phyloP scores from a whole-genome alignment of 2,113 vertebrate genomes.

The Nematolebias whitei region DNA sequence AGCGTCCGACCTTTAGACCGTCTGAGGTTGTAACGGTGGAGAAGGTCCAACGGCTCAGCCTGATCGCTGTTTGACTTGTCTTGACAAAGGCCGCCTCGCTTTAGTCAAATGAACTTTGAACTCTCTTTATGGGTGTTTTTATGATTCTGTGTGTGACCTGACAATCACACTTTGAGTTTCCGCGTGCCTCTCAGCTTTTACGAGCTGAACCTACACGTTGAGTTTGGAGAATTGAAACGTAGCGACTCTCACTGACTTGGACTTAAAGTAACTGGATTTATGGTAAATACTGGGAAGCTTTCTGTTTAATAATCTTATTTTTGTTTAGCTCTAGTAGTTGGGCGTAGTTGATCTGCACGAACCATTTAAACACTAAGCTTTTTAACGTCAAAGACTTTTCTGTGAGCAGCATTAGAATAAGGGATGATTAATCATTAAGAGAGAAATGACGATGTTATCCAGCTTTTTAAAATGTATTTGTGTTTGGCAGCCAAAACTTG shows the following conservation, averaged over 20 bases:
- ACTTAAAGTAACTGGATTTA: conserved; percentile 8
- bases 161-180: conserved; percentile 16
- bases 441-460: background rate
- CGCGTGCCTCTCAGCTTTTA: background rate
- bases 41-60: conserved; percentile 10
- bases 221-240: background rate
- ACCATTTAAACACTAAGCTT: background rate
- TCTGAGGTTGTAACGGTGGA: conserved; percentile 4
- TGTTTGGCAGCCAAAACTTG: background rate
- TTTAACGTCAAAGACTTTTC: background rate
- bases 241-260: background rate
- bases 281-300: background rate
- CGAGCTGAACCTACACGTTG: background rate
- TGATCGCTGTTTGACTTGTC: conserved; percentile 25
- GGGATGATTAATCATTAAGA: background rate
- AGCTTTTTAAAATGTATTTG: too few relatives aligned
- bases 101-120: conserved; percentile 56
- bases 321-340: background rate
- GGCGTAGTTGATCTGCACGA: too few relatives aligned
- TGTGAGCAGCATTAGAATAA: conserved; percentile 1
- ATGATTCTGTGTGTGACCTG: conserved; percentile 29
- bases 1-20: conserved; percentile 7
- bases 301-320: background rate
- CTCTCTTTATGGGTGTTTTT: conserved; percentile 30
- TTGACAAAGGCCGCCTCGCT: conserved; percentile 26